A percentile compares a stretch with the other conserved stretches of the same genome.
Evolutionary conservation across 2,888 invertebrate species (phyloP).

Genomic region (Hypolimnas misippus): DNA sequence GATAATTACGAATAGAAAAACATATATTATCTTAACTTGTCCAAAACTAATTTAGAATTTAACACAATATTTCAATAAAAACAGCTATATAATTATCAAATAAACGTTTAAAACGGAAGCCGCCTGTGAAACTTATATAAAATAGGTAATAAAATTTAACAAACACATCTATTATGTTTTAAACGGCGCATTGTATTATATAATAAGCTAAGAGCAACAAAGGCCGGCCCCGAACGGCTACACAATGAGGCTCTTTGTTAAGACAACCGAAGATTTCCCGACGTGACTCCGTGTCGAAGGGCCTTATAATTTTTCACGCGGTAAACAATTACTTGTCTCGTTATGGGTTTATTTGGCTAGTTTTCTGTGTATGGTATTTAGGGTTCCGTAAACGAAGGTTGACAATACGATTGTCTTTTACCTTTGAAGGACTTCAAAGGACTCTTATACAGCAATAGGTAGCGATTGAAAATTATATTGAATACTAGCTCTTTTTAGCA

Average conservation of each 20-base stretch:
- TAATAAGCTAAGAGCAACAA: constrained; percentile 14
- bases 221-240: constrained; percentile 21
- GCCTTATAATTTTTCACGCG: constrained; percentile 35
- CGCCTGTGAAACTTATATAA: neutral
- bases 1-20: too few species aligned
- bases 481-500: too few species aligned
- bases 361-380: constrained; percentile 14
- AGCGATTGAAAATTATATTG: too few species aligned
- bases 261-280: constrained; percentile 21
- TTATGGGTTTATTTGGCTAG: too few species aligned
- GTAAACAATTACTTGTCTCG: constrained; percentile 30
- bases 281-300: constrained; percentile 34
- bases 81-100: too few species aligned
- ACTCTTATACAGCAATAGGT: too few species aligned
- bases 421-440: too few species aligned
- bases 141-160: constrained; percentile 18
- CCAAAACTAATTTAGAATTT: neutral
- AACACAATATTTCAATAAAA: constrained; percentile 5
- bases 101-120: neutral
- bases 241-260: constrained; percentile 23
- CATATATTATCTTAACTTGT: neutral
- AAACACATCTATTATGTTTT: constrained; percentile 17
- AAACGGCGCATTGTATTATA: constrained; percentile 27
- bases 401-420: too few species aligned
- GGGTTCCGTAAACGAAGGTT: too few species aligned